Conservation (phyloP, 2,888 invertebrate genomes). For the Oligia fasciuncula region DNA sequence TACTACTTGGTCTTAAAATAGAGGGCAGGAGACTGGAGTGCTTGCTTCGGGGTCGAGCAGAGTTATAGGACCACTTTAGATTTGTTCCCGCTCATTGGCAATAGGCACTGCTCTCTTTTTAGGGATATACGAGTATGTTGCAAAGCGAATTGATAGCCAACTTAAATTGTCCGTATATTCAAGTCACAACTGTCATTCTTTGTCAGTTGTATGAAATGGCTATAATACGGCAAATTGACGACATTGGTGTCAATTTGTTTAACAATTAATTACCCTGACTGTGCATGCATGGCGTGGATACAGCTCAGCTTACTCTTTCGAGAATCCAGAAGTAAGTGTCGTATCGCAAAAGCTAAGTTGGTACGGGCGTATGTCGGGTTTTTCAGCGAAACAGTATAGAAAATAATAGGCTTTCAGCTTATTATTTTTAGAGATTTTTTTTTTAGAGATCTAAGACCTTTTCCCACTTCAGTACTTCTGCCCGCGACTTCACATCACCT, state of each 20-base stretch:
- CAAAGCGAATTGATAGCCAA: too few relatives aligned
- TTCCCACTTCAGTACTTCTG: background rate
- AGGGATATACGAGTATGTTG: too few relatives aligned
- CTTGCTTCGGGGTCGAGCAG: too few relatives aligned
- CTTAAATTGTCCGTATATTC: too few relatives aligned
- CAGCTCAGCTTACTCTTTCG: background rate
- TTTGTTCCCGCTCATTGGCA: background rate
- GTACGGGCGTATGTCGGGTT: background rate
- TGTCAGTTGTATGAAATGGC: too few relatives aligned
- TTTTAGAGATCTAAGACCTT: too few relatives aligned
- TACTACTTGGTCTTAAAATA: background rate
- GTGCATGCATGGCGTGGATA: background rate
- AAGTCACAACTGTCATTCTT: too few relatives aligned
- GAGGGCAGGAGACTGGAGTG: background rate
- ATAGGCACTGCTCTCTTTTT: background rate
- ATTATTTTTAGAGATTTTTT: too few relatives aligned
- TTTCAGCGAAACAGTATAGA: background rate
- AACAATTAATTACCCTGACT: background rate
- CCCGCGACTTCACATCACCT: too few relatives aligned
- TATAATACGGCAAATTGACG: too few relatives aligned
- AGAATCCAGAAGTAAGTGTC: background rate
- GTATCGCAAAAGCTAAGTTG: background rate
- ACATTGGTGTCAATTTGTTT: too few relatives aligned
- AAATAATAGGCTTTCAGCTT: too few relatives aligned
- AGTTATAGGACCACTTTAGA: background rate